These are phyloP conservation scores for Tubulanus polymorphus DNA, from an alignment of 2,888 invertebrate species.

Conservation along the genomic window DNA sequence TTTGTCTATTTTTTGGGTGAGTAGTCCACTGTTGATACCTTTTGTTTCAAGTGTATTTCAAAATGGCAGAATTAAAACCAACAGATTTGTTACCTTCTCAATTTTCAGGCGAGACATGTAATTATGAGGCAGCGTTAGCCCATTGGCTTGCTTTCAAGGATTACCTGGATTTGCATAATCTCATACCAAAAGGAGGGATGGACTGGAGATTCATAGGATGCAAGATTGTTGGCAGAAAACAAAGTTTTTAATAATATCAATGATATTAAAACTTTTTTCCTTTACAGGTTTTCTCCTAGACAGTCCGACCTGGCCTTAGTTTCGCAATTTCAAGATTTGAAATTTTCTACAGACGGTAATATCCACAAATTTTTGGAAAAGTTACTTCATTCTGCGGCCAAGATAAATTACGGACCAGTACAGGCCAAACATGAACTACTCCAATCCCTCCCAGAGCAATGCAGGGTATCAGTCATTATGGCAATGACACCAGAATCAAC, in stretches of 20 bases:
- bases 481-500: not conserved
- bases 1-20: too few relatives aligned
- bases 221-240: not conserved
- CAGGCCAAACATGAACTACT: not conserved
- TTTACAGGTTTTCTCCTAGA: not conserved
- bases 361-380: not conserved
- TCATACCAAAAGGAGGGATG: too few relatives aligned
- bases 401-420: not conserved
- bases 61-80: not conserved
- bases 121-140: not conserved
- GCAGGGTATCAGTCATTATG: not conserved
- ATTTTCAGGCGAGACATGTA: not conserved
- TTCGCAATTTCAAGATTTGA: not conserved
- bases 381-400: not conserved
- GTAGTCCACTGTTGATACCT: too few relatives aligned
- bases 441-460: not conserved
- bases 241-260: not conserved
- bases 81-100: not conserved
- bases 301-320: not conserved
- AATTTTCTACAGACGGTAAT: not conserved
- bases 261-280: not conserved
- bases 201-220: too few relatives aligned
- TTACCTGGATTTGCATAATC: not conserved
- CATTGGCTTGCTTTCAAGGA: not conserved
- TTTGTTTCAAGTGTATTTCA: too few relatives aligned